These are phyloP conservation scores for Epirrhoe tristata DNA, from an alignment of 2,888 invertebrate genomes.

Conservation along the genomic window DNA sequence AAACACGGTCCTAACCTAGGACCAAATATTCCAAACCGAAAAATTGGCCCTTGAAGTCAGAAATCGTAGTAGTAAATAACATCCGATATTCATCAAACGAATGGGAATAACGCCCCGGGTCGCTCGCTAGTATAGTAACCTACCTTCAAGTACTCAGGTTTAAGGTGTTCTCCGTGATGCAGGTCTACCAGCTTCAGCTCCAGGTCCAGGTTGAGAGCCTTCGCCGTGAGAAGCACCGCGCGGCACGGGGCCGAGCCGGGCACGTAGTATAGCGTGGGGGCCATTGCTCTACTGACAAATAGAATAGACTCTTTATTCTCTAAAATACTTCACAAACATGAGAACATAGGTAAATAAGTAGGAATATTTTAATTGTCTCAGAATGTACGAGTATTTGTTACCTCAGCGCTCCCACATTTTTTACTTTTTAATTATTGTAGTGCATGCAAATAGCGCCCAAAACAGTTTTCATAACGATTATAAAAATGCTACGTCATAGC, in stretches of 20 bases:
- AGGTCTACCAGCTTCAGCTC: conserved; percentile 87
- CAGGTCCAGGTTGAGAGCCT: conserved; percentile 87
- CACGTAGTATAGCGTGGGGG: conserved; percentile 87
- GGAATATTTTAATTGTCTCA: no score
- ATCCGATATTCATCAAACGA: no score
- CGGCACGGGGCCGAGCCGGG: conserved; percentile 88
- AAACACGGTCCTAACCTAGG: no score
- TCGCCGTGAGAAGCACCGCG: conserved; percentile 87
- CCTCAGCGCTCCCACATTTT: no score
- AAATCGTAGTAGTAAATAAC: no score
- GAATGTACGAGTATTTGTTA: no score
- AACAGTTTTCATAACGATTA: not conserved
- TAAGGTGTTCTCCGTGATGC: conserved; percentile 86
- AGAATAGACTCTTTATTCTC: conserved; percentile 17
- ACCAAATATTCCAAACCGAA: no score
- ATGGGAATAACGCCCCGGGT: no score
- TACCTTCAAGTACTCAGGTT: conserved; percentile 89
- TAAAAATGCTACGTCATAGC: not conserved
- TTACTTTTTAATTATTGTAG: no score
- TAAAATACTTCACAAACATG: not conserved
- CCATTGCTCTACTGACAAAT: conserved; percentile 61
- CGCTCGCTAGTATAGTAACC: not conserved
- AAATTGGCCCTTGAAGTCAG: no score
- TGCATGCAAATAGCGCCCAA: not conserved
- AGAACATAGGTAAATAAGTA: no score